Evolutionary conservation across 1,140 invertebrate species (phyloP).

Genomic region (Dryas iulia): DNA sequence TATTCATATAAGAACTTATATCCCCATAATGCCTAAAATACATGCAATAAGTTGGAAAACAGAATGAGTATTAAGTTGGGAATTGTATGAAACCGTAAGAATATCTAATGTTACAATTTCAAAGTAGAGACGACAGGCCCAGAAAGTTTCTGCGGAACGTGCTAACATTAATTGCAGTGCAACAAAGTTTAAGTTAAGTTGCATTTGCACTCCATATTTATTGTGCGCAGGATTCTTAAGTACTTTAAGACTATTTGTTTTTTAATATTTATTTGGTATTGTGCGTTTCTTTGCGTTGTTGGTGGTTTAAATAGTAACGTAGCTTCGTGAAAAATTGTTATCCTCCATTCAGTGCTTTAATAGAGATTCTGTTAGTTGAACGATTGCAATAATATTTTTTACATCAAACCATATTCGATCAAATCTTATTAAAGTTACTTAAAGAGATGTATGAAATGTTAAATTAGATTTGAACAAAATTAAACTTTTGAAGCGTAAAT

Average conservation of each 20-base stretch:
- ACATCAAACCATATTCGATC: too few relatives aligned
- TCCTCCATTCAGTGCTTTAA: too few relatives aligned
- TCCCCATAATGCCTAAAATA: not conserved
- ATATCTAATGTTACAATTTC: conserved; percentile 12
- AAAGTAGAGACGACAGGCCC: conserved; percentile 20
- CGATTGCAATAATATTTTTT: too few relatives aligned
- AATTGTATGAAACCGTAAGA: conserved; percentile 8
- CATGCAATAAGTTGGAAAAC: not conserved
- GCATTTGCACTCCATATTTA: conserved; percentile 32
- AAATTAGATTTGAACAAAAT: too few relatives aligned
- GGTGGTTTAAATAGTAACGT: too few relatives aligned
- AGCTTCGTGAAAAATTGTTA: too few relatives aligned
- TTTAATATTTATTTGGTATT: too few relatives aligned
- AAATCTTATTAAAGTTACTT: too few relatives aligned
- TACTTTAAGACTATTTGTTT: not conserved
- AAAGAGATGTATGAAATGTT: too few relatives aligned
- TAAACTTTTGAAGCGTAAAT: too few relatives aligned
- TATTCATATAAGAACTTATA: not conserved
- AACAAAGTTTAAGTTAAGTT: conserved; percentile 32
- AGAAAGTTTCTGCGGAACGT: conserved; percentile 35
- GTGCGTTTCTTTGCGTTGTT: too few relatives aligned
- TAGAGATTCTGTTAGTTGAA: too few relatives aligned
- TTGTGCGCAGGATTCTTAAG: conserved; percentile 27
- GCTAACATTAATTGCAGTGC: conserved; percentile 46
- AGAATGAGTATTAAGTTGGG: not conserved